phyloP scores from a whole-genome alignment of 2,797 vertebrate species.

The Dermochelys coriacea region DNA sequence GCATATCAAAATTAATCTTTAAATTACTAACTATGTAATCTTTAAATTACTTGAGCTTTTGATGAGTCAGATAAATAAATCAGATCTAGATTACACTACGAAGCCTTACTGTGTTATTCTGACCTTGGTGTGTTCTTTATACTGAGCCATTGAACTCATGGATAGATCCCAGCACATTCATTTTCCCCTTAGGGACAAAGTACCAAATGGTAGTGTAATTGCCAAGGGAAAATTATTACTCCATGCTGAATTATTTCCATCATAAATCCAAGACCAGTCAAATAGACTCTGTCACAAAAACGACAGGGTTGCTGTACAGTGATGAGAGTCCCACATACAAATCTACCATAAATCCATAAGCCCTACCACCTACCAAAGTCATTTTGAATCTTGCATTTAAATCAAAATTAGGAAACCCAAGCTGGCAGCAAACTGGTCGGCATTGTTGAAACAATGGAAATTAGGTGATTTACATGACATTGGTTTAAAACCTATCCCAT shows the following conservation, averaged over 20 bases:
- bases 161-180: conserved; percentile 80
- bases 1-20: conserved; percentile 43
- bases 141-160: conserved; percentile 75
- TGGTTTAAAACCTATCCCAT: conserved; percentile 39
- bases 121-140: conserved; percentile 83
- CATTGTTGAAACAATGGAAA: conserved; percentile 67
- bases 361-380: conserved; percentile 73
- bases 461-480: conserved; percentile 72
- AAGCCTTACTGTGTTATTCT: conserved; percentile 56
- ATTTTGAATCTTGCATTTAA: conserved; percentile 77
- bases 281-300: conserved; percentile 79
- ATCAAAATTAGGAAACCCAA: conserved; percentile 76
- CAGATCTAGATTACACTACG: conserved; percentile 38
- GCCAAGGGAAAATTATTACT: conserved; percentile 85
- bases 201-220: conserved; percentile 87
- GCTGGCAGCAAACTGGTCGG: conserved; percentile 61
- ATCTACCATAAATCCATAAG: conserved; percentile 74
- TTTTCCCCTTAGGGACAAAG: conserved; percentile 83
- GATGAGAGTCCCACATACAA: conserved; percentile 69
- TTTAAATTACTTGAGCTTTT: conserved; percentile 48
- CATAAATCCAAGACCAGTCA: conserved; percentile 83
- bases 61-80: conserved; percentile 54
- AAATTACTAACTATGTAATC: neutral
- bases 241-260: conserved; percentile 82
- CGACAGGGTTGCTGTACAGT: conserved; percentile 70